phyloP scores from a whole-genome alignment of 2,113 vertebrate species.

The Passer montanus region DNA sequence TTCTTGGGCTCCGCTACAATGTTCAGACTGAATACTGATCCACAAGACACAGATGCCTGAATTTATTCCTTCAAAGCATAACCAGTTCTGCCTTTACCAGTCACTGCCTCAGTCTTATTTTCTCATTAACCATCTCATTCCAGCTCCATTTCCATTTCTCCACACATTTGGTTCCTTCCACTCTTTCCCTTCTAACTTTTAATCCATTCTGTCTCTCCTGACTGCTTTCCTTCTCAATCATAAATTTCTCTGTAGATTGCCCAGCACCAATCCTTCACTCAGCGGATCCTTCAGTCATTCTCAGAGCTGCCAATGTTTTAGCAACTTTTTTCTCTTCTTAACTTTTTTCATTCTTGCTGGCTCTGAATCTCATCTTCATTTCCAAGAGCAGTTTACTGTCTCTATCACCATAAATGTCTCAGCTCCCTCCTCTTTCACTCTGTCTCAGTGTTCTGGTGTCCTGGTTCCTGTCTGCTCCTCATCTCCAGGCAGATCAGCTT shows the following conservation, averaged over 20 bases:
- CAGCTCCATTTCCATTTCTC: not conserved
- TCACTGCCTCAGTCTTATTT: not conserved
- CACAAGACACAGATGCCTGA: not conserved
- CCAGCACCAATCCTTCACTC: not conserved
- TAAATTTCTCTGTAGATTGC: not conserved
- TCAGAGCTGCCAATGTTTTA: not conserved
- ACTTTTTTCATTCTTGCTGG: not conserved
- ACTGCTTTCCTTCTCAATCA: not conserved
- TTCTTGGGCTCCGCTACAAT: not conserved
- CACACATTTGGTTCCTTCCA: not conserved
- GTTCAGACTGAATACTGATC: not conserved
- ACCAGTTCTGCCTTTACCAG: not conserved
- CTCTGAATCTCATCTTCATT: not conserved
- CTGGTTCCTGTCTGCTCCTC: conserved; percentile 12
- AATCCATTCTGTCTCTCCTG: not conserved
- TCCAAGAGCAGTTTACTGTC: not conserved
- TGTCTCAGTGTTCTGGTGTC: not conserved
- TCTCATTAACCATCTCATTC: not conserved
- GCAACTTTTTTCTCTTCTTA: not conserved
- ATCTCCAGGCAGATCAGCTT: conserved; percentile 48
- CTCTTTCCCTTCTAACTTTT: not conserved
- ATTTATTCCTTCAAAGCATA: not conserved
- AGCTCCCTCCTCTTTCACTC: not conserved
- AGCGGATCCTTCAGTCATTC: not conserved
- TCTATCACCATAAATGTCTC: not conserved